These are phyloP conservation scores for Lithophane semibrunnea DNA, from an alignment of 2,888 invertebrate genomes.

Conservation along the genomic window DNA sequence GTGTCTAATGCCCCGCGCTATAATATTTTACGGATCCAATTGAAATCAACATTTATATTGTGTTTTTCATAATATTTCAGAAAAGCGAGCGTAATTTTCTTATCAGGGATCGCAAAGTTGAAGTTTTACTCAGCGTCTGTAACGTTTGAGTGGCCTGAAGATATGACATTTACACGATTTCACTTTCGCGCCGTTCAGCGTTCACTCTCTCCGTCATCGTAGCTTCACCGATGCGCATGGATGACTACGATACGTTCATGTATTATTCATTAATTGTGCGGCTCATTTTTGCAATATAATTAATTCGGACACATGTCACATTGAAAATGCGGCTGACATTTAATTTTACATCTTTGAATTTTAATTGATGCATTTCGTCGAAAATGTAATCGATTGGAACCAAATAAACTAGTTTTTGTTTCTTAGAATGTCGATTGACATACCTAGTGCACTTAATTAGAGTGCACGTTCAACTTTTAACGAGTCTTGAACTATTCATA, in stretches of 20 bases:
- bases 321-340: slow-evolving; percentile 59
- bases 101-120: neutral
- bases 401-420: slow-evolving; percentile 29
- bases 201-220: slow-evolving; percentile 78
- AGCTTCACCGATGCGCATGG: slow-evolving; percentile 75
- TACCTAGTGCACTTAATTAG: slow-evolving; percentile 21
- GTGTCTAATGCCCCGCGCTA: slow-evolving; percentile 81
- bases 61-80: slow-evolving; percentile 53
- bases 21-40: slow-evolving; percentile 80
- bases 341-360: slow-evolving; percentile 55
- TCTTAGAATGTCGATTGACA: slow-evolving; percentile 28
- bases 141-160: slow-evolving; percentile 51
- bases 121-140: slow-evolving; percentile 17
- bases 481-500: slow-evolving; percentile 66
- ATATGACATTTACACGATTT: slow-evolving; percentile 72
- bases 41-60: slow-evolving; percentile 73
- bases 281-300: slow-evolving; percentile 66
- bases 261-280: slow-evolving; percentile 74
- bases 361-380: slow-evolving; percentile 52
- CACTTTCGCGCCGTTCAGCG: slow-evolving; percentile 78
- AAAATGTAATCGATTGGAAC: slow-evolving; percentile 30
- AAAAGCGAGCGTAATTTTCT: slow-evolving; percentile 36
- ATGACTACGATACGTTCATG: slow-evolving; percentile 71
- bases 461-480: slow-evolving; percentile 62
- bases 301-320: slow-evolving; percentile 63